Conservation (phyloP, 2,888 invertebrate genomes). For the Celastrina argiolus region DNA sequence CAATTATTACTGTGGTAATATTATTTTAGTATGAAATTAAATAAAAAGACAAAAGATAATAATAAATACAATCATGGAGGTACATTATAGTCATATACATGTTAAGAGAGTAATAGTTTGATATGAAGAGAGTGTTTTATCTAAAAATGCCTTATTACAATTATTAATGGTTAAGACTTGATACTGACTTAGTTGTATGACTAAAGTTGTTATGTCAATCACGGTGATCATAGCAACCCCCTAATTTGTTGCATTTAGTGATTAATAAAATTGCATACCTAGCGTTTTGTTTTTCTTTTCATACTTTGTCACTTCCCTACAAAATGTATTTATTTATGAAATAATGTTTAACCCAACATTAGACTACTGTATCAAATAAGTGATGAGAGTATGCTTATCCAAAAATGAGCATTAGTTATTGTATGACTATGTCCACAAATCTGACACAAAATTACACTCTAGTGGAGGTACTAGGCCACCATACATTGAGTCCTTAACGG, state of each 20-base stretch:
- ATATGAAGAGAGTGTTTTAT: conserved; percentile 74
- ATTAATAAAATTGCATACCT: conserved; percentile 77
- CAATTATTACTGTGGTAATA: conserved; percentile 60
- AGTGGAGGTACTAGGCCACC: too few species aligned
- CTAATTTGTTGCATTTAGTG: conserved; percentile 78
- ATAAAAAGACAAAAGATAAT: conserved; percentile 57
- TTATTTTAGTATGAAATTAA: conserved; percentile 62
- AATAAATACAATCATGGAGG: conserved; percentile 52
- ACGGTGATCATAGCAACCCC: conserved; percentile 64
- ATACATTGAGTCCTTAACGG: too few species aligned
- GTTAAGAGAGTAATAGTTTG: conserved; percentile 72
- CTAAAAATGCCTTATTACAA: conserved; percentile 76
- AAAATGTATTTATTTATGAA: too few species aligned
- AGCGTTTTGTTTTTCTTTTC: conserved; percentile 52
- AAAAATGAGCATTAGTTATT: too few species aligned
- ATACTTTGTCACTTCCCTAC: background rate
- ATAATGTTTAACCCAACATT: too few species aligned
- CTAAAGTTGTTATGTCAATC: conserved; percentile 61
- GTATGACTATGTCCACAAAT: too few species aligned
- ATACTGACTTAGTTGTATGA: conserved; percentile 72
- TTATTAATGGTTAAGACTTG: conserved; percentile 73
- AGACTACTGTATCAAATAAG: too few species aligned
- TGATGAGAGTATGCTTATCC: too few species aligned
- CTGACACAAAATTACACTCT: too few species aligned
- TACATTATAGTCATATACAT: conserved; percentile 51